Percentiles rank a stretch among this genome's conserved stretches.
Evolutionary conservation across 2,113 vertebrate species (phyloP).

Genomic region (Hemiscyllium ocellatum): DNA sequence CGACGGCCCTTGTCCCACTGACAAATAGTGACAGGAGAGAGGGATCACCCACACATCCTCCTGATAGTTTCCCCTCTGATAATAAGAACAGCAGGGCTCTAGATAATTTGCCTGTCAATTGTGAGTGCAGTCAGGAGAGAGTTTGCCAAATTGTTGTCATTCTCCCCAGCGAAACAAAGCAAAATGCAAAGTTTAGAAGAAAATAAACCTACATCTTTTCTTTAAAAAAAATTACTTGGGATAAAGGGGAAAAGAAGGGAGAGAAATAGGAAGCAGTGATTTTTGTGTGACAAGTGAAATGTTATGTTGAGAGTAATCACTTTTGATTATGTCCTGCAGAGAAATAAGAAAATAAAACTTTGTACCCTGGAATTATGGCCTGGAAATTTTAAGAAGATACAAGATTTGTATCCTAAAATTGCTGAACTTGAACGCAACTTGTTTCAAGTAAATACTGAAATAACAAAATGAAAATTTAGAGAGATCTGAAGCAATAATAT

Average conservation of each 20-base stretch:
- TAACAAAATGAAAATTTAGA: neutral
- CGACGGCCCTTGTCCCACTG: constrained; percentile 81
- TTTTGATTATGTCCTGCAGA: neutral
- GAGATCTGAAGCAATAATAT: neutral
- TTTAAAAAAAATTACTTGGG: too few species aligned
- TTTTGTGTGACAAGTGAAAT: constrained; percentile 56
- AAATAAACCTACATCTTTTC: neutral
- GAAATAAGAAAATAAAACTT: neutral
- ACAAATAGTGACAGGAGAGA: constrained; percentile 95
- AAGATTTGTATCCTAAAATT: neutral
- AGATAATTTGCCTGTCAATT: constrained; percentile 99
- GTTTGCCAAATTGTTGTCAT: constrained; percentile 90
- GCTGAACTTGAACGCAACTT: neutral
- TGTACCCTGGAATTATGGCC: neutral
- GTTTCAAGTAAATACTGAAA: neutral
- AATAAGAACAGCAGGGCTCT: constrained; percentile 91
- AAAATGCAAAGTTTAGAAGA: constrained; percentile 53
- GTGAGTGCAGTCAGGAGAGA: constrained; percentile 79
- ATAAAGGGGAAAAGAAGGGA: constrained; percentile 63
- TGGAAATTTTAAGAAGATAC: neutral
- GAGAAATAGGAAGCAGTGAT: constrained; percentile 61
- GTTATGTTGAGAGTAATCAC: neutral
- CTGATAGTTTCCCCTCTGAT: constrained; percentile 97
- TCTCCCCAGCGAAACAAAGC: constrained; percentile 80
- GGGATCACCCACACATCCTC: constrained; percentile 67